Conservation (phyloP, 2,888 invertebrate genomes). For the Syrphus vitripennis region DNA sequence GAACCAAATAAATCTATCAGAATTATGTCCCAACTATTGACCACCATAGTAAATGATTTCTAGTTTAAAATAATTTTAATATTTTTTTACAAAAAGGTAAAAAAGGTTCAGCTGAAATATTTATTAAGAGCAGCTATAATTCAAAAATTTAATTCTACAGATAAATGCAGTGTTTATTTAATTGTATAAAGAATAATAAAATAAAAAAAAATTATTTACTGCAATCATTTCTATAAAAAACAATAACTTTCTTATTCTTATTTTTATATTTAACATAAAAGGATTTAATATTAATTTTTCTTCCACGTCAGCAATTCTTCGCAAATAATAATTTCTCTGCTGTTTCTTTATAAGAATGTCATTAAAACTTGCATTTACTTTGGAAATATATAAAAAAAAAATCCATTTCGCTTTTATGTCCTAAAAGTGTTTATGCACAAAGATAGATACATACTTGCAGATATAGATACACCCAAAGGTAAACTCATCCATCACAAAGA, state of each 20-base stretch:
- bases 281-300: background rate
- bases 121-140: too few species aligned
- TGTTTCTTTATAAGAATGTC: conserved; percentile 55
- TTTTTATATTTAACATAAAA: background rate
- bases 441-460: background rate
- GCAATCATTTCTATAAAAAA: background rate
- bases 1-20: too few species aligned
- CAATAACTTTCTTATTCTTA: background rate
- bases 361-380: conserved; percentile 56
- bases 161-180: too few species aligned
- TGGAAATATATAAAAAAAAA: background rate
- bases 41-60: too few species aligned
- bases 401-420: background rate
- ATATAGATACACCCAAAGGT: background rate
- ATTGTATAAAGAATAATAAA: too few species aligned
- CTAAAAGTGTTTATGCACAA: background rate
- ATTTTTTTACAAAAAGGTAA: too few species aligned
- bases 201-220: too few species aligned
- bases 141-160: too few species aligned
- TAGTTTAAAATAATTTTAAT: too few species aligned
- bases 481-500: conserved; percentile 21
- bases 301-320: background rate
- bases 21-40: too few species aligned
- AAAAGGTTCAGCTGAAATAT: too few species aligned
- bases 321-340: background rate